Conservation (phyloP, 92 coral and sea anemone genomes). For the Heliopora coerulea region DNA sequence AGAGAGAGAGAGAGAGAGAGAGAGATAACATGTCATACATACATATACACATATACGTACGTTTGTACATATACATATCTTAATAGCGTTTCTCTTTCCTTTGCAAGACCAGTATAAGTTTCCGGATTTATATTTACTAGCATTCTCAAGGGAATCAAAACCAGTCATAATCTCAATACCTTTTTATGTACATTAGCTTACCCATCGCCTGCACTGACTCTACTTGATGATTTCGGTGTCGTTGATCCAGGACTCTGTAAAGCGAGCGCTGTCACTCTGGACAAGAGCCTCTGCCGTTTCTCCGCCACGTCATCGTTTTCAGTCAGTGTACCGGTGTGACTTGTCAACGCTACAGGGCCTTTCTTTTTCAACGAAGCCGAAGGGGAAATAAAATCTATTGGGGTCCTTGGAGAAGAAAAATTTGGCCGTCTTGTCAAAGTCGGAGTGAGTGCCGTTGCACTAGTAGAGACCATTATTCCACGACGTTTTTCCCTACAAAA, state of each 20-base stretch:
- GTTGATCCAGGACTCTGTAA: conserved; percentile 76
- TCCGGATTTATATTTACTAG: no score
- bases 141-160: no score
- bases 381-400: conserved; percentile 46
- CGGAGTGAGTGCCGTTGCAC: conserved; percentile 66
- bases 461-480: not conserved
- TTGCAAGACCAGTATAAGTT: no score
- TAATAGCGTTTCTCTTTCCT: no score
- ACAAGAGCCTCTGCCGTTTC: conserved; percentile 71
- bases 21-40: no score
- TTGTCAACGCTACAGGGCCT: conserved; percentile 29
- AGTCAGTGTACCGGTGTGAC: conserved; percentile 49
- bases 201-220: conserved; percentile 52
- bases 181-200: no score
- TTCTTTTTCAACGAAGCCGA: conserved; percentile 22
- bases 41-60: no score
- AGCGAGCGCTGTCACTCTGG: conserved; percentile 71
- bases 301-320: conserved; percentile 93
- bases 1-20: no score
- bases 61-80: no score
- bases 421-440: conserved; percentile 67
- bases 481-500: not conserved
- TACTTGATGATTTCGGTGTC: conserved; percentile 83
- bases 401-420: conserved; percentile 61
- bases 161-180: no score